Evolutionary conservation across 2,113 vertebrate species (phyloP), one percentile per base, ranked within the genome.

Genomic region (Fregetta grallaria): DNA sequence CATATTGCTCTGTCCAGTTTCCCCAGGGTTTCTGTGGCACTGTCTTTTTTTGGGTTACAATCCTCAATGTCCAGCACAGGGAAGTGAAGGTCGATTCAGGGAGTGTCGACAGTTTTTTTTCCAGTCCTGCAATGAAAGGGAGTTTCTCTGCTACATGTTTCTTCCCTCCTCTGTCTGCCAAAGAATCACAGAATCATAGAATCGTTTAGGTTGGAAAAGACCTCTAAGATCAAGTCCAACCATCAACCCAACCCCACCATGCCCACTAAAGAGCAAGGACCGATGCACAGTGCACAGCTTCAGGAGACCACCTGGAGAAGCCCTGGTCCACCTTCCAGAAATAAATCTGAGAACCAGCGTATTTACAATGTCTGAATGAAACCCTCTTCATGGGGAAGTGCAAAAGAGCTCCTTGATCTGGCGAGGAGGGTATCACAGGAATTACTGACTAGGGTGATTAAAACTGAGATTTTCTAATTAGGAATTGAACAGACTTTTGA

Each of bases 1-100:
- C n/a, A 0, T 13, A 8, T 5, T 11, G 3, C 42, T 13, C 29
- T 9, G 16, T 10, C 38, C 18, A 6, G 10, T 13, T 52, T 36
- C 40, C 63, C 40, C 55, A 17, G 38, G 62, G 62, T 9, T 34
- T 34, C 34, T 22, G 16, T 38, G 66, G 29, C 29, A 16, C 34
- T 71, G 75, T 27, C 11, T 40, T 45, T 32, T 44, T 36, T 16
- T 1, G 45, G 38, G 40, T 23, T 47, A 7, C 40, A 13, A 1
- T 30, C 70, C 53, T 61, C 53, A 7, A 4, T 20, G 45, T 52
- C 52, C 70, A 25, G 53, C 53, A 15, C 55, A 34, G 70, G 53
- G 45, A 47, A 53, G 45, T 1, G 2, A 22, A 53, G 40, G 55
- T 29, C 1, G 3, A 9, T 30, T 45, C 38, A n/a, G 61, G 78